Evolutionary conservation across 2,113 vertebrate genomes (phyloP).

Genomic region (Pterocles gutturalis): DNA sequence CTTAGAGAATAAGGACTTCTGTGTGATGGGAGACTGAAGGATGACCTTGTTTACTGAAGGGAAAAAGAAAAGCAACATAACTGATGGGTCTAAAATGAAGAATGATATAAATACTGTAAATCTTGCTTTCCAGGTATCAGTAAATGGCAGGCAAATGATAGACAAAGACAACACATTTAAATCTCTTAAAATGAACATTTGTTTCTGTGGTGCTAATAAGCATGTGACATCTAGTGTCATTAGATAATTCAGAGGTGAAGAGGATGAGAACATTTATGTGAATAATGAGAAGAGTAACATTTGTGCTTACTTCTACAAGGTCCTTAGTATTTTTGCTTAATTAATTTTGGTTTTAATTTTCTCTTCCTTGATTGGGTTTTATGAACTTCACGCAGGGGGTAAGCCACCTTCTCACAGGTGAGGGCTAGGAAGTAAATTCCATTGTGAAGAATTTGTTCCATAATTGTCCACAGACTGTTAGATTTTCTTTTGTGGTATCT

Average conservation of each 20-base stretch:
- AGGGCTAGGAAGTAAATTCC: not conserved
- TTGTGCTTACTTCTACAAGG: not conserved
- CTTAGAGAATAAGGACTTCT: not conserved
- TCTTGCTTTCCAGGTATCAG: not conserved
- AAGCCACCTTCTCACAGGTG: not conserved
- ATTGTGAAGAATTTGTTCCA: not conserved
- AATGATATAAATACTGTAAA: not conserved
- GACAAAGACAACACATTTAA: not conserved
- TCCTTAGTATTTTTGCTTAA: not conserved
- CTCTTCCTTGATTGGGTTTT: not conserved
- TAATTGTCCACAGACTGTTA: not conserved
- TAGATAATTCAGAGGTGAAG: not conserved
- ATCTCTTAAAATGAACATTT: not conserved
- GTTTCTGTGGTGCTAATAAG: constrained; percentile 9
- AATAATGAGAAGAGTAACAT: not conserved
- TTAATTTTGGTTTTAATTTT: not conserved
- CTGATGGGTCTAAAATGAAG: not conserved
- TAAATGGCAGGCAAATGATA: not conserved
- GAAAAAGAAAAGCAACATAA: not conserved
- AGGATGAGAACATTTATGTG: not conserved
- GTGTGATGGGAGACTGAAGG: not conserved
- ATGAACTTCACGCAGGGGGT: not conserved
- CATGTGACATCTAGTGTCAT: not conserved
- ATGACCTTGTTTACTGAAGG: not conserved
- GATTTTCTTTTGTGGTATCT: not conserved